phyloP scores from a whole-genome alignment of 23 tunicate genomes.

The Trididemnum clinides region DNA sequence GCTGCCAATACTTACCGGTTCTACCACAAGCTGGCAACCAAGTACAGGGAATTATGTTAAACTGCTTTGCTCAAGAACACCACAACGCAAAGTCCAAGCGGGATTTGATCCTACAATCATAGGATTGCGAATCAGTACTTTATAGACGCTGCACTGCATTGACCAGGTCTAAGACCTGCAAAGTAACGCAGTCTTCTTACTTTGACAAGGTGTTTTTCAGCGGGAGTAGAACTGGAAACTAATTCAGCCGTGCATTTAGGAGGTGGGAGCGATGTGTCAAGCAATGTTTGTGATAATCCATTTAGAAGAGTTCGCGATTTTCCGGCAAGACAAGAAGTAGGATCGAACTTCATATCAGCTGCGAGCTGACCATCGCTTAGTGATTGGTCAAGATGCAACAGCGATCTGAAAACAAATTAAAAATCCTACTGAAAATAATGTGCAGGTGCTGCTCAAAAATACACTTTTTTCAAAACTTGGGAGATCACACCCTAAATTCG shows the following conservation, averaged over 20 bases:
- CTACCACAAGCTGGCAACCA: not conserved
- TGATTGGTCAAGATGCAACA: not conserved
- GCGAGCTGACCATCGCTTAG: not conserved
- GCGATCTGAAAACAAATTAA: conserved; percentile 16
- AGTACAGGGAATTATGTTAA: not conserved
- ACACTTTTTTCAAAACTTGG: too few relatives aligned
- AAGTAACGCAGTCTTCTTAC: not conserved
- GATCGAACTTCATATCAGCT: not conserved
- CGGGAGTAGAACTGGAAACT: conserved; percentile 49
- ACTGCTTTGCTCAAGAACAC: not conserved
- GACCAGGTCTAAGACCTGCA: too few relatives aligned
- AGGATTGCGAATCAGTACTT: not conserved
- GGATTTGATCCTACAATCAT: not conserved
- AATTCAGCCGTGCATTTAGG: not conserved
- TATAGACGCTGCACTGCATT: too few relatives aligned
- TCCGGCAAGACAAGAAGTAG: conserved; percentile 12
- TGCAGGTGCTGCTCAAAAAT: too few relatives aligned
- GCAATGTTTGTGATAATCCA: conserved; percentile 33
- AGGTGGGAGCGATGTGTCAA: not conserved
- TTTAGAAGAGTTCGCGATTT: conserved; percentile 53
- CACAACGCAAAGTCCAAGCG: not conserved
- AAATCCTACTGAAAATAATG: too few relatives aligned
- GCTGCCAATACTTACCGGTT: too few relatives aligned
- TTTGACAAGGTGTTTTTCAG: conserved; percentile 81
- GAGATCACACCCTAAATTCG: too few relatives aligned